These are phyloP conservation scores for Hozukius guyotensis DNA, from an alignment of 2,797 vertebrate genomes.

Conservation along the genomic window DNA sequence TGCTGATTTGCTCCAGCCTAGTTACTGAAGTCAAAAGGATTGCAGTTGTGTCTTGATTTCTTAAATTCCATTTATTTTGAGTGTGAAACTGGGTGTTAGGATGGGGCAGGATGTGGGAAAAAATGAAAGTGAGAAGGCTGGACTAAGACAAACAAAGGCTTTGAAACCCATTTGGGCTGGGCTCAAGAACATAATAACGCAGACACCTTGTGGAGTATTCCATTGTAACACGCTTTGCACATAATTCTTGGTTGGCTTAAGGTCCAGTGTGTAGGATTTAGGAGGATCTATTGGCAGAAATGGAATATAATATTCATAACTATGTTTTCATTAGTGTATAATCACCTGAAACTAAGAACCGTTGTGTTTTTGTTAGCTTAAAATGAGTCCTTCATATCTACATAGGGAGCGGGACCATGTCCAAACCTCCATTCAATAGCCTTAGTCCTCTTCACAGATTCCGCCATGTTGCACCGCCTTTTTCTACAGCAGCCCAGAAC, in stretches of 20 bases:
- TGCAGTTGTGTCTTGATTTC: neutral
- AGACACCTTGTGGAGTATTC: conserved; percentile 75
- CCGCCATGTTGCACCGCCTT: too few relatives aligned
- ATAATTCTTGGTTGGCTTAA: neutral
- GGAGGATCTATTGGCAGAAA: neutral
- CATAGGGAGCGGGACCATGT: neutral
- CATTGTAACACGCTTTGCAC: neutral
- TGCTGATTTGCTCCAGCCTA: neutral
- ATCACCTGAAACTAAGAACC: too few relatives aligned
- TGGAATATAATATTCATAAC: neutral
- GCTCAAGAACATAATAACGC: conserved; percentile 87
- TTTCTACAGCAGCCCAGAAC: neutral
- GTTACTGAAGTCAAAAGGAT: neutral
- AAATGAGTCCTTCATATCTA: neutral
- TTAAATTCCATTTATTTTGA: neutral
- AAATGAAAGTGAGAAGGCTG: conserved; percentile 1
- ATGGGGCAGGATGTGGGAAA: neutral
- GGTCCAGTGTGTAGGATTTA: neutral
- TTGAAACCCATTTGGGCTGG: conserved; percentile 82
- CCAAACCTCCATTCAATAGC: too few relatives aligned
- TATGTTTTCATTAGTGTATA: fast-evolving
- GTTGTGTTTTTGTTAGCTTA: neutral
- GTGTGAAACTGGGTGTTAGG: neutral
- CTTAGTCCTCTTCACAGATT: too few relatives aligned
- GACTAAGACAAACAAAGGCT: conserved; percentile 17